These are phyloP conservation scores for Drosophila ezoana DNA, from an alignment of 2,888 invertebrate genomes.

Conservation along the genomic window DNA sequence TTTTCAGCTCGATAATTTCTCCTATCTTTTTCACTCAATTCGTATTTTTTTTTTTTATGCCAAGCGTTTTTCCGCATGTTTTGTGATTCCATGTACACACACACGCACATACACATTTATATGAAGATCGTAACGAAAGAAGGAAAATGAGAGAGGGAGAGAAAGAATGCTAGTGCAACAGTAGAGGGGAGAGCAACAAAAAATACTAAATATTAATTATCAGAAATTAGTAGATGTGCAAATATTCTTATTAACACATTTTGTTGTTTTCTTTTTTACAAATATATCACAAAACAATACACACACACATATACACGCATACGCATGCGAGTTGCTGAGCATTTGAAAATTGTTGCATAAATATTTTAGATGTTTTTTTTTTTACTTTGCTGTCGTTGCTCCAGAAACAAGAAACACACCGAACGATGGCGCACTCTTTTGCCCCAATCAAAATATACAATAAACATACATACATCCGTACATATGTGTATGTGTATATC, in stretches of 20 bases:
- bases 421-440: conserved; percentile 54
- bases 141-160: conserved; percentile 26
- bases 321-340: conserved; percentile 17
- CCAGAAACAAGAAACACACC: conserved; percentile 55
- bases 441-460: conserved; percentile 70
- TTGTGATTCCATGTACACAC: conserved; percentile 41
- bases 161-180: conserved; percentile 2
- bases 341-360: conserved; percentile 52
- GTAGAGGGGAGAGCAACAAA: conserved; percentile 11
- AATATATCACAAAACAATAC: conserved; percentile 33
- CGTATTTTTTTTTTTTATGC: conserved; percentile 19
- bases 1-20: conserved; percentile 27
- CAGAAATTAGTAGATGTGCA: conserved; percentile 55
- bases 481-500: conserved; percentile 19
- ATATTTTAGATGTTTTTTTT: conserved; percentile 33
- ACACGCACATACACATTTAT: conserved; percentile 13
- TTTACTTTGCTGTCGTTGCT: conserved; percentile 30
- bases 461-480: conserved; percentile 54
- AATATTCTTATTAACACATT: conserved; percentile 60
- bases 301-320: conserved; percentile 26
- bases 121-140: conserved; percentile 37
- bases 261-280: conserved; percentile 33
- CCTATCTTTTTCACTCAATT: conserved; percentile 31
- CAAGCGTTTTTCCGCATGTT: conserved; percentile 57
- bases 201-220: conserved; percentile 62